Base-by-base conservation (phyloP, 2,113 vertebrate genomes). In the Clupea harengus region DNA sequence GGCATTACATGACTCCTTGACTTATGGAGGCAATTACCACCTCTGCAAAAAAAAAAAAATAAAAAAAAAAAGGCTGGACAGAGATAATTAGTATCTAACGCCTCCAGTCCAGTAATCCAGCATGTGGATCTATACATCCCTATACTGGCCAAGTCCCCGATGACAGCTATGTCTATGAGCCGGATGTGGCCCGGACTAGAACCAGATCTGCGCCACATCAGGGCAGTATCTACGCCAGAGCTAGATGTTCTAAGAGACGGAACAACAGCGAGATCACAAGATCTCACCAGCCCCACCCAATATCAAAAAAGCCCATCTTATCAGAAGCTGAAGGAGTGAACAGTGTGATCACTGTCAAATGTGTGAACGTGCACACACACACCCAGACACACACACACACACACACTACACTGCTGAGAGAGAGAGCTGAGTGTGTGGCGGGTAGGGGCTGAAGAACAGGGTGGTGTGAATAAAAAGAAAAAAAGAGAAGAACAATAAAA, bases 21-120 rank as follows among this genome's bases (percentile, higher is more conserved):
- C 60, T 85, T 39, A 81, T 67, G 32, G 86, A 86, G 89, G 81
- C 90, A 89, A 90, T 91, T 89, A 91, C 83, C 90, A 87, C 90
- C 89, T 83, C 88, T 75, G 67, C 50, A 84, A 89, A 88, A 87
- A 52, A 45, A 87, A 39, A 78, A 32, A 78, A 39, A n/a, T n/a
- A n/a, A n/a, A n/a, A 88, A 86, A 39, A 78, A 32, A 78, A 39
- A 32, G 13, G 25, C 7, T 75, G 67, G 8, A 28, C 8, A 10
- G 3, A 11, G 28, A 39, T 15, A 75, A 15, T 75, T 7, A 64
- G 60, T 64, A 20, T 64, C 7, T 4, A 9, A 75, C 28, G 11
- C 67, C 15, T 28, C 89, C 50, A 86, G 83, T 67, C 54, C 81
- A 87, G 67, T 75, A 39, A 75, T 75, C 67, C 25, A 28, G n/a